phyloP scores from a whole-genome alignment of 2,797 vertebrate species.

The Varecia variegata region DNA sequence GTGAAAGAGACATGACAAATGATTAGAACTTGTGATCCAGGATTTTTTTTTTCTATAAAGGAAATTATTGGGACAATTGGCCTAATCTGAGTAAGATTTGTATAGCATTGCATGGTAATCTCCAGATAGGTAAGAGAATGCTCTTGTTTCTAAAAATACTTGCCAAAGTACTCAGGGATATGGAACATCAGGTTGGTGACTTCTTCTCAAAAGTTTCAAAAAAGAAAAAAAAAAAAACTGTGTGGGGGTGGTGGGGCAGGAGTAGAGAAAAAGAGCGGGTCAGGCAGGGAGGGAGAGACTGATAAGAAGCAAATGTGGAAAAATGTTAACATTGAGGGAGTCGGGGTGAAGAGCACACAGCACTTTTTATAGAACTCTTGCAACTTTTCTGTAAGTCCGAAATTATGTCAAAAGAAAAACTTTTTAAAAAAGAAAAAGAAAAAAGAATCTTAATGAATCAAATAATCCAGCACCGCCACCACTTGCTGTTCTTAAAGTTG shows the following conservation, averaged over 20 bases:
- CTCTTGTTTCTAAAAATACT: neutral
- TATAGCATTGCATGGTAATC: neutral
- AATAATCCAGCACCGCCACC: neutral
- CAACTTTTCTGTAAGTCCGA: neutral
- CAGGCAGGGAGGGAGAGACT: neutral
- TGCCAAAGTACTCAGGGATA: neutral
- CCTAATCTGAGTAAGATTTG: neutral
- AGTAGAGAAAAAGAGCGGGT: neutral
- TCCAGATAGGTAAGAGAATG: neutral
- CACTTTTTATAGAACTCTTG: neutral
- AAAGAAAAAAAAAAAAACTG: neutral
- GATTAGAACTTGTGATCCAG: neutral
- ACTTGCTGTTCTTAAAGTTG: neutral
- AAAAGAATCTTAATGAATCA: neutral
- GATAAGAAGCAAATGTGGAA: neutral
- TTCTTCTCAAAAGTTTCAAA: slow-evolving; percentile 8
- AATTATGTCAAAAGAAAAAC: neutral
- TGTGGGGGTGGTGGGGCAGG: neutral
- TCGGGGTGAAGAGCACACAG: neutral
- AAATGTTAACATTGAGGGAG: neutral
- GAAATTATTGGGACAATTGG: neutral
- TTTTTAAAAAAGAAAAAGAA: neutral
- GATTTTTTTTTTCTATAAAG: neutral
- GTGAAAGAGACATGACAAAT: neutral
- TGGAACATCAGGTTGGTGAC: neutral